Conservation (phyloP, 2,113 vertebrate genomes). For the Corythaixoides concolor region DNA sequence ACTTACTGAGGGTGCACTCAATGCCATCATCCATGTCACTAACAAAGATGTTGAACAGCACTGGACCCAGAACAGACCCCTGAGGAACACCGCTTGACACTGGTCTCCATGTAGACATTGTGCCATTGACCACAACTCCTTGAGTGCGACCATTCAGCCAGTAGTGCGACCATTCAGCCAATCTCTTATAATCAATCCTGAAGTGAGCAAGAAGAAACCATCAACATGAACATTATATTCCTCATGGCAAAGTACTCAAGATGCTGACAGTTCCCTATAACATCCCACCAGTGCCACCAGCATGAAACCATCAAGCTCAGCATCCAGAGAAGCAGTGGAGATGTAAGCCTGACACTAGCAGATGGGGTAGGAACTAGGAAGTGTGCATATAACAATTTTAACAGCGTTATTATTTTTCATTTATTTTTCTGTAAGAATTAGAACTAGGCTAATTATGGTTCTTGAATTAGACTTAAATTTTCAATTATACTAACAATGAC, state of each 20-base stretch:
- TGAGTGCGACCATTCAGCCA: no score
- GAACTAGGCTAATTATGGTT: background rate
- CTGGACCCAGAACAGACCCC: no score
- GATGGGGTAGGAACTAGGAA: background rate
- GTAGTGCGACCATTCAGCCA: no score
- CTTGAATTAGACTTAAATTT: background rate
- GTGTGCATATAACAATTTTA: background rate
- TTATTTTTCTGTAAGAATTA: background rate
- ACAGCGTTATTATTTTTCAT: background rate
- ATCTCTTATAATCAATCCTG: background rate
- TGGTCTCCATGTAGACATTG: no score
- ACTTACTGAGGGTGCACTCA: no score
- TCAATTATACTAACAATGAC: background rate
- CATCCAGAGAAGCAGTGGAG: background rate
- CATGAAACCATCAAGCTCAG: background rate
- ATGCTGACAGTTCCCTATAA: background rate
- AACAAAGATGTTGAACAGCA: no score
- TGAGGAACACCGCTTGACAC: no score
- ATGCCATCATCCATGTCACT: no score
- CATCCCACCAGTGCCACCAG: background rate
- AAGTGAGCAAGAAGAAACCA: background rate
- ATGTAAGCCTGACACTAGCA: background rate
- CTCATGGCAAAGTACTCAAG: background rate
- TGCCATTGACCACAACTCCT: no score
- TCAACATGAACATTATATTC: background rate